These are phyloP conservation scores for Tauraco erythrolophus DNA, from an alignment of 2,113 vertebrate genomes.

Conservation along the genomic window DNA sequence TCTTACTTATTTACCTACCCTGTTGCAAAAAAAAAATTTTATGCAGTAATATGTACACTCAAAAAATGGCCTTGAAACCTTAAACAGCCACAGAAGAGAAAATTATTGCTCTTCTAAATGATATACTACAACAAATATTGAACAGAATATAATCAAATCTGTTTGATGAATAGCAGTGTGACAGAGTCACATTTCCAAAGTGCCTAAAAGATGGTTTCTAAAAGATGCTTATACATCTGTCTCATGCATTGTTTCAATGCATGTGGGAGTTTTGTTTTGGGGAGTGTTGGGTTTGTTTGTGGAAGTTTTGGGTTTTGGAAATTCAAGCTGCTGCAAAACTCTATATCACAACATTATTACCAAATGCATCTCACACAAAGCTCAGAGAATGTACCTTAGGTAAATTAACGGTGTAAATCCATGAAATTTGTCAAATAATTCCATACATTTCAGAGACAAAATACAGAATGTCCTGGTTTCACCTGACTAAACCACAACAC, in stretches of 20 bases:
- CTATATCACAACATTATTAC: accelerated
- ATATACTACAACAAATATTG: background rate
- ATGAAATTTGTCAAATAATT: background rate
- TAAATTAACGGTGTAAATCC: background rate
- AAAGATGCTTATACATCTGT: background rate
- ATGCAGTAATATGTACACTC: accelerated
- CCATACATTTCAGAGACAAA: background rate
- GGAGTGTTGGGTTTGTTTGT: background rate
- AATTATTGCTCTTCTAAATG: background rate
- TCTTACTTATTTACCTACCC: background rate
- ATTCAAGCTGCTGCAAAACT: background rate
- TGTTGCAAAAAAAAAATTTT: background rate
- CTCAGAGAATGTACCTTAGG: background rate
- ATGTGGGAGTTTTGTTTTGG: background rate
- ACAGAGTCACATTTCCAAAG: background rate
- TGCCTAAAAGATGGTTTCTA: background rate
- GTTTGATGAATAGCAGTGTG: background rate
- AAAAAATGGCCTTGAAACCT: background rate
- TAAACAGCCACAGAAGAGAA: background rate
- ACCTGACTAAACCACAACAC: background rate
- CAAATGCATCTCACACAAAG: background rate
- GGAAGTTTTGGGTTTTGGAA: background rate
- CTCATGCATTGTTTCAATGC: background rate
- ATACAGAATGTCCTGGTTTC: too few relatives aligned
- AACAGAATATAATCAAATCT: background rate